phyloP scores from a whole-genome alignment of 1,140 invertebrate genomes.

The Cyphomyrmex costatus region DNA sequence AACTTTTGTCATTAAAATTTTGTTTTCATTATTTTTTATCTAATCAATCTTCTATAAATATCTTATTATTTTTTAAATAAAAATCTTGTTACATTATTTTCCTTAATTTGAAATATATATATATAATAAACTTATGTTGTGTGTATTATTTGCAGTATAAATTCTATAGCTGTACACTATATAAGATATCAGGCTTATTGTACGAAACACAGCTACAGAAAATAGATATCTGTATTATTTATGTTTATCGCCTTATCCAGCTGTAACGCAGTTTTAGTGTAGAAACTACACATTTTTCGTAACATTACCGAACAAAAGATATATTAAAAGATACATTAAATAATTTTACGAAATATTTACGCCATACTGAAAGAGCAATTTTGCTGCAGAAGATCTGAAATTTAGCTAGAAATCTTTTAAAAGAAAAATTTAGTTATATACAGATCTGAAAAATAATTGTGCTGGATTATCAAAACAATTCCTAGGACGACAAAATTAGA shows the following conservation, averaged over 20 bases:
- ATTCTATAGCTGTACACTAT: neutral
- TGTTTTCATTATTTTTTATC: neutral
- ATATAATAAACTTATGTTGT: neutral
- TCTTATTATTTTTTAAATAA: conserved; percentile 2
- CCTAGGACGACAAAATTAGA: no score
- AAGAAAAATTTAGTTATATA: no score
- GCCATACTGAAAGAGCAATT: no score
- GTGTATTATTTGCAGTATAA: neutral
- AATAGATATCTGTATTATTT: neutral
- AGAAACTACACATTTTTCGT: neutral
- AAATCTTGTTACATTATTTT: neutral
- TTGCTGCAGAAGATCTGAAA: no score
- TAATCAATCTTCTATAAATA: neutral
- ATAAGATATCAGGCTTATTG: neutral
- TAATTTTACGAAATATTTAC: neutral
- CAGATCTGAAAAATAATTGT: no score
- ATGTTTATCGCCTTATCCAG: neutral
- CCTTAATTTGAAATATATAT: neutral
- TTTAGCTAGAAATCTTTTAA: no score
- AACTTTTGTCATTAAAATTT: neutral
- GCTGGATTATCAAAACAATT: no score
- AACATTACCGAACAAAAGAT: neutral
- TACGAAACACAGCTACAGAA: neutral
- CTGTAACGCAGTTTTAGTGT: neutral
- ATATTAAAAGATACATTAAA: conserved; percentile 9